phyloP scores from a whole-genome alignment of 2,797 vertebrate genomes.

The Phylloscopus collybita region DNA sequence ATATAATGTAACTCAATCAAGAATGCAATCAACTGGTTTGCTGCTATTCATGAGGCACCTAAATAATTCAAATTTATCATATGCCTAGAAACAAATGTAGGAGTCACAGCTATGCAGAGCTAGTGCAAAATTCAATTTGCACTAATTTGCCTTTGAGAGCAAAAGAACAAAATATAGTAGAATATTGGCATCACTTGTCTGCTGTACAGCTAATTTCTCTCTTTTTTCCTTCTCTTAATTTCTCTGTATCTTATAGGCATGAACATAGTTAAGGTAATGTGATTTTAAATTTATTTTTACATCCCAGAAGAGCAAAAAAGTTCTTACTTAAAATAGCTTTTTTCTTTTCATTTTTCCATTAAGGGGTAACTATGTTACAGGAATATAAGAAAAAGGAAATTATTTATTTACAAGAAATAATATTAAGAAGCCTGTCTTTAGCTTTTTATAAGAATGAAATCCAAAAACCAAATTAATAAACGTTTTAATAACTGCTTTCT shows the following conservation, averaged over 20 bases:
- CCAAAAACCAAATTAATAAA: neutral
- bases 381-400: neutral
- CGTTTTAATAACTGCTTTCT: neutral
- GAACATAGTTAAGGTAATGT: neutral
- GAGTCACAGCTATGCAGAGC: neutral
- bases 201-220: neutral
- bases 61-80: slow-evolving; percentile 45
- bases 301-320: neutral
- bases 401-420: neutral
- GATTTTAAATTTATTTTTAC: neutral
- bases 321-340: neutral
- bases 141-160: neutral
- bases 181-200: neutral
- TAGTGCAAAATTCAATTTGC: slow-evolving; percentile 46
- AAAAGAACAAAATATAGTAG: neutral
- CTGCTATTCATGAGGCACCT: neutral
- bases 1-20: slow-evolving; percentile 21
- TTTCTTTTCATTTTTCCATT: neutral
- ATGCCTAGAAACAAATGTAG: slow-evolving; percentile 23
- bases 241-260: neutral
- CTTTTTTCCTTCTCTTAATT: neutral
- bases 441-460: neutral
- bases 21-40: neutral
- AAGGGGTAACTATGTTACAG: neutral
- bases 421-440: neutral